Conservation (phyloP, 2,797 vertebrate genomes). For the Gymnopithys bicolor region DNA sequence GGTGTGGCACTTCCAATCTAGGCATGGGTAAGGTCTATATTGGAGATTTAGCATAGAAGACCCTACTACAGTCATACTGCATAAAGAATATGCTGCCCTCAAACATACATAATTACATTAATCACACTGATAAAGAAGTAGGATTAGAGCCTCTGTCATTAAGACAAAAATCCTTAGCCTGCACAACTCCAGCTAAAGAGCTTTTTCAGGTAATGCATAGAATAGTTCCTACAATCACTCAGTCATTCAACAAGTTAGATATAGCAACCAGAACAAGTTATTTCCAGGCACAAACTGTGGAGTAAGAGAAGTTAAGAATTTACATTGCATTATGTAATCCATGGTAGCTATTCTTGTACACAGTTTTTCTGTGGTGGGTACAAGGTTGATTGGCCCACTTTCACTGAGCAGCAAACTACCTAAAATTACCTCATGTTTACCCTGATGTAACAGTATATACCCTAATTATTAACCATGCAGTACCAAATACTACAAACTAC, state of each 20-base stretch:
- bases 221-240: not conserved
- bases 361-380: not conserved
- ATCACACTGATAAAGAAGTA: not conserved
- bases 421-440: not conserved
- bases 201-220: not conserved
- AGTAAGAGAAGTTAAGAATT: slow-evolving; percentile 7
- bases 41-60: not conserved
- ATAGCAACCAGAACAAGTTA: not conserved
- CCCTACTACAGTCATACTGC: not conserved
- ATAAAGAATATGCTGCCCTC: not conserved
- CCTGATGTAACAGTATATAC: not conserved
- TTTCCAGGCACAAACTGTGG: slow-evolving; percentile 12
- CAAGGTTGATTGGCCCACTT: not conserved
- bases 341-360: not conserved
- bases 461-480: not conserved
- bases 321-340: not conserved
- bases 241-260: not conserved
- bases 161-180: slow-evolving; percentile 2
- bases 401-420: not conserved
- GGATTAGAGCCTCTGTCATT: not conserved
- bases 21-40: not conserved
- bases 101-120: not conserved
- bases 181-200: not conserved
- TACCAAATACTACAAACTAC: not conserved
- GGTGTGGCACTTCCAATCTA: slow-evolving; percentile 41